Base-by-base conservation (phyloP, 2,888 invertebrate genomes). In the Nomada ferruginata region DNA sequence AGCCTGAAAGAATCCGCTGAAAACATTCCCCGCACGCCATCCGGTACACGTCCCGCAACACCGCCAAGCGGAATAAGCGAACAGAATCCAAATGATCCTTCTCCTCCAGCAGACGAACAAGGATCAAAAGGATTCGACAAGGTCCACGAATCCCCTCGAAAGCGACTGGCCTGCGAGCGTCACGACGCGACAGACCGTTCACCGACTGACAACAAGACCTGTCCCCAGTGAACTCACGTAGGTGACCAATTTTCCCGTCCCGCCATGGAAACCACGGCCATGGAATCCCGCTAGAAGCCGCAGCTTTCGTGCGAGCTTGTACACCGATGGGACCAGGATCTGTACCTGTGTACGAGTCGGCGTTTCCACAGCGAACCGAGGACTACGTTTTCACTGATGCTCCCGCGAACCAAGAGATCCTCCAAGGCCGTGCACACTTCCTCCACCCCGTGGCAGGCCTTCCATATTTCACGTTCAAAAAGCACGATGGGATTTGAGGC, bases 401-500 rank as follows among this genome's bases (percentile, higher is more conserved):
- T 66, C 65, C 36, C 55, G 68, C 69, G 70, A 66, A 60, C 60
- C 42, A 15, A 44, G 72, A 79, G 87, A 87, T 86, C 84, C 86
- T 75, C 77, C 77, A 79, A 82, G 84, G 86, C 75, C 66, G 66
- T 61, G 76, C 69, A 55, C 59, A 47, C 73, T 59, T 50, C 29
- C 65, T 42, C 55, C 26, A 5, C 2, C 36, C n/a, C 13, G n/a
- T 66, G 70, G 87, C 81, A 76, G 74, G 64, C 79, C 81, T 76
- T 82, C 84, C 88, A 88, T 88, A 88, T 87, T 88, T 88, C 88
- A 88, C 88, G 88, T 88, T 88, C 88, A 88, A 88, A 88, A 88
- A 88, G 88, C 88, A 88, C 89, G 89, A 85, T 89, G 90, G 90
- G 90, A 90, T 90, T 90, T 90, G 87, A 90, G 89, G 88, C 81